Evolutionary conservation across 2,113 vertebrate genomes (phyloP).

Genomic region (Callithrix jacchus): DNA sequence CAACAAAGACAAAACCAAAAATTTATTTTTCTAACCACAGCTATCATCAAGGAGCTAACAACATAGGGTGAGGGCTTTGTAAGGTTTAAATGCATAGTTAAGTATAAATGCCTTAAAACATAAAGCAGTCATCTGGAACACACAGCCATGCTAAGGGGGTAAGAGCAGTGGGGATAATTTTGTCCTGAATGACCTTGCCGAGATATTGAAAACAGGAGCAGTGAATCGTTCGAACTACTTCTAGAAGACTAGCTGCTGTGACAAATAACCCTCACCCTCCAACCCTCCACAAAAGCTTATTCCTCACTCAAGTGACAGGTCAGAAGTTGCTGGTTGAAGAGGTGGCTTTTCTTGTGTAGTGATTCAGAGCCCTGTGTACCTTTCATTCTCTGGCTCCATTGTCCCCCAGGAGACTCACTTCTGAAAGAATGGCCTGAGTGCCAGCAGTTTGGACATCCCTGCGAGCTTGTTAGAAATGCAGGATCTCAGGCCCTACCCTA

Average conservation of each 20-base stretch:
- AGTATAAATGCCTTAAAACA: background rate
- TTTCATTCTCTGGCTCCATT: background rate
- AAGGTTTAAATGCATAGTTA: background rate
- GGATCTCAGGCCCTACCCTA: background rate
- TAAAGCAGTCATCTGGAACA: background rate
- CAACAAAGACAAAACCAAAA: background rate
- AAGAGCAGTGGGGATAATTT: background rate
- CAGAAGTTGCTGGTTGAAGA: background rate
- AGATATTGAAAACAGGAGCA: constrained; percentile 11
- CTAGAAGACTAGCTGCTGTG: background rate
- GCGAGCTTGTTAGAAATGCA: background rate
- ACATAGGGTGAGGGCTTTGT: background rate
- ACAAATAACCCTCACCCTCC: background rate
- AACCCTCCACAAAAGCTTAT: background rate
- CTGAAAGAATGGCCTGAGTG: background rate
- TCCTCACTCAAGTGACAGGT: background rate
- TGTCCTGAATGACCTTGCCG: background rate
- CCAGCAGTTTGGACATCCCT: background rate
- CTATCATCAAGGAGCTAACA: background rate
- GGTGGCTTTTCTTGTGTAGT: background rate
- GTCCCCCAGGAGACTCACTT: background rate
- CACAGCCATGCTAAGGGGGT: background rate
- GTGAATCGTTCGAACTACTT: background rate
- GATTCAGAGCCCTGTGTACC: background rate
- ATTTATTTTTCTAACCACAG: background rate